Percentiles rank a stretch among this genome's conserved stretches.
Evolutionary conservation across 2,113 vertebrate species (phyloP).

Genomic region (Phyllostomus hastatus): DNA sequence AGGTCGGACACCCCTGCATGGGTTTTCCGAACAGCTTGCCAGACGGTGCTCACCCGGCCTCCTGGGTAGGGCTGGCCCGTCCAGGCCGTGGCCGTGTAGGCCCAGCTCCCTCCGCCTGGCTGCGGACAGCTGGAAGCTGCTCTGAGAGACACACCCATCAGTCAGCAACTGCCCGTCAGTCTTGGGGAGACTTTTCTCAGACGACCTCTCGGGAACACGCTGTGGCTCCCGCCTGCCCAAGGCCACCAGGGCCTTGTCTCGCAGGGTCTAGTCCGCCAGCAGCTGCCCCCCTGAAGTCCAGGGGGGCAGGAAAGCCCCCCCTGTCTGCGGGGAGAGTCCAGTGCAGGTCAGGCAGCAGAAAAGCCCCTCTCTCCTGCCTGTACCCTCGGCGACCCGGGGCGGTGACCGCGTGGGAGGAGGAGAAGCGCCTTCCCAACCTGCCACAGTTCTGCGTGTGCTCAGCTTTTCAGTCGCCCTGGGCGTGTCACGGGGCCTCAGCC

Average conservation of each 20-base stretch:
- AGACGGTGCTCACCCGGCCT: rapidly evolving
- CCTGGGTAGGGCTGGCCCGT: background rate
- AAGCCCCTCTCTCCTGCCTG: background rate
- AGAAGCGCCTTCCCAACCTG: background rate
- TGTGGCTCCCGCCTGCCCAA: background rate
- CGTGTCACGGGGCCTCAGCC: background rate
- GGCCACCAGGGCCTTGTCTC: background rate
- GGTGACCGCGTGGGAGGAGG: background rate
- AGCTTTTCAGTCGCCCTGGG: background rate
- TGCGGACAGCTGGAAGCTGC: background rate
- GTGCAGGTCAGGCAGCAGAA: background rate
- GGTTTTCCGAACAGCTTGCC: background rate
- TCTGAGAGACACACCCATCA: background rate
- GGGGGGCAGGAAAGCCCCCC: too few species aligned
- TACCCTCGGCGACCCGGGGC: background rate
- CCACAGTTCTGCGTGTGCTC: background rate
- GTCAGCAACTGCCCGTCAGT: background rate
- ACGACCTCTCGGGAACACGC: background rate
- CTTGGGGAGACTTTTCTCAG: background rate
- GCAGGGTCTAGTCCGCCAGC: background rate
- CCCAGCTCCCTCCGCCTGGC: background rate
- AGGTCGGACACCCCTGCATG: too few species aligned
- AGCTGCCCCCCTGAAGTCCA: background rate
- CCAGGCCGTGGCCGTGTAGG: background rate
- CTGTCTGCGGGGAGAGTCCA: background rate